These are phyloP conservation scores for Labrus mixtus DNA, from an alignment of 2,113 vertebrate genomes.

Conservation along the genomic window DNA sequence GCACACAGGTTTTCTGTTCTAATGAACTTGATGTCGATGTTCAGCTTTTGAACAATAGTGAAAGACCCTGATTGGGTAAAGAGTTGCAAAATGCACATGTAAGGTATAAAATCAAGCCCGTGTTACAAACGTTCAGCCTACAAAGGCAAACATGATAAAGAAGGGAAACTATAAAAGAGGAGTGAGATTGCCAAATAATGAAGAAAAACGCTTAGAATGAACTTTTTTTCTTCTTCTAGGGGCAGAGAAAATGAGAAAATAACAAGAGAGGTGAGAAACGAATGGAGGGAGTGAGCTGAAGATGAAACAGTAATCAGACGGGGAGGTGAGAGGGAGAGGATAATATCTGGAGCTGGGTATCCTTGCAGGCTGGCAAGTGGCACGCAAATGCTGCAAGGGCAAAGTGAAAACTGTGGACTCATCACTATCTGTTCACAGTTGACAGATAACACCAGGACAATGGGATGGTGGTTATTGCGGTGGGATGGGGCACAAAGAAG, in stretches of 20 bases:
- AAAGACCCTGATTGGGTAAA: not conserved
- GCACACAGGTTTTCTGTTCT: no score
- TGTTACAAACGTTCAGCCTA: constrained; percentile 14
- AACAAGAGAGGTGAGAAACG: constrained; percentile 56
- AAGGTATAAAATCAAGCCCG: not conserved
- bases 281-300: constrained; percentile 29
- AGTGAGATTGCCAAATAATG: constrained; percentile 40
- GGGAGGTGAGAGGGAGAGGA: constrained; percentile 42
- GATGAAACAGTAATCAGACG: constrained; percentile 59
- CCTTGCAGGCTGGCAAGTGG: constrained; percentile 58
- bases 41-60: no score
- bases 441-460: constrained; percentile 73
- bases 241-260: constrained; percentile 59
- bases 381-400: constrained; percentile 68
- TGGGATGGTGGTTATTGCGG: constrained; percentile 37
- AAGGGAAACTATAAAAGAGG: constrained; percentile 14
- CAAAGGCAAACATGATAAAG: constrained; percentile 11
- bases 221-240: constrained; percentile 19
- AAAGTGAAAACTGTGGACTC: constrained; percentile 73
- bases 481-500: constrained; percentile 20
- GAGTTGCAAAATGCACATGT: not conserved
- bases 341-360: constrained; percentile 40
- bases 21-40: no score
- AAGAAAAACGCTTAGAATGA: constrained; percentile 31
- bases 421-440: constrained; percentile 74